These are phyloP conservation scores for Philaethria dido DNA, from an alignment of 2,888 invertebrate species.

Conservation along the genomic window DNA sequence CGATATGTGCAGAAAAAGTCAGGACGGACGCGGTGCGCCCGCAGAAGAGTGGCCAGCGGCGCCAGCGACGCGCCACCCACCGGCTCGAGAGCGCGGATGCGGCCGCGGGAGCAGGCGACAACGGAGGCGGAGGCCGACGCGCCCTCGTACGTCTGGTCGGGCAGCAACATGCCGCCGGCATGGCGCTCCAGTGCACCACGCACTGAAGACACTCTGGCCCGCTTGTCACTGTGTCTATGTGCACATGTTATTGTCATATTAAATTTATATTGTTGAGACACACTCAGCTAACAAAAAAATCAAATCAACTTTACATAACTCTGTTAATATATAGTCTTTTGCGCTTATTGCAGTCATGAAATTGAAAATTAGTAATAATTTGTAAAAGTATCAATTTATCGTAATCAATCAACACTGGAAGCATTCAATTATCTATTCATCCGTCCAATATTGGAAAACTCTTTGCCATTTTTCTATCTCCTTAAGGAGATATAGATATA, in stretches of 20 bases:
- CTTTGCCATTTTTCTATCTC: too few species aligned
- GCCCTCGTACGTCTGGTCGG: conserved; percentile 91
- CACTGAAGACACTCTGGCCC: conserved; percentile 24
- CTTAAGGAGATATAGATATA: too few species aligned
- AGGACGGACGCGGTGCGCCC: conserved; percentile 86
- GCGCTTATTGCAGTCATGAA: too few species aligned
- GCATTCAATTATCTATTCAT: too few species aligned
- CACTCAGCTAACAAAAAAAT: too few species aligned
- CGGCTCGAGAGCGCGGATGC: conserved; percentile 69
- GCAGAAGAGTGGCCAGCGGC: conserved; percentile 59
- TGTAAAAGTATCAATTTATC: too few species aligned
- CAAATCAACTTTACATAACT: too few species aligned
- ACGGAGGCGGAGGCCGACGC: conserved; percentile 66
- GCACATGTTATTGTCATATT: background rate
- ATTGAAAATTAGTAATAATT: too few species aligned
- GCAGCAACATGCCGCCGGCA: conserved; percentile 87
- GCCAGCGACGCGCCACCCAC: conserved; percentile 51
- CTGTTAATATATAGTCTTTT: too few species aligned
- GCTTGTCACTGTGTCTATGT: conserved; percentile 29
- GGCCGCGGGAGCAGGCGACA: background rate
- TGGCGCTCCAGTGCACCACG: conserved; percentile 46
- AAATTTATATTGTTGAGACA: too few species aligned
- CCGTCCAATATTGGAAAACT: too few species aligned
- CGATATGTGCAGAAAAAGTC: conserved; percentile 91
- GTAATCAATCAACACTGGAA: too few species aligned